Evolutionary conservation across 2,797 vertebrate species (phyloP).

Genomic region (Phaenicophaeus curvirostris): DNA sequence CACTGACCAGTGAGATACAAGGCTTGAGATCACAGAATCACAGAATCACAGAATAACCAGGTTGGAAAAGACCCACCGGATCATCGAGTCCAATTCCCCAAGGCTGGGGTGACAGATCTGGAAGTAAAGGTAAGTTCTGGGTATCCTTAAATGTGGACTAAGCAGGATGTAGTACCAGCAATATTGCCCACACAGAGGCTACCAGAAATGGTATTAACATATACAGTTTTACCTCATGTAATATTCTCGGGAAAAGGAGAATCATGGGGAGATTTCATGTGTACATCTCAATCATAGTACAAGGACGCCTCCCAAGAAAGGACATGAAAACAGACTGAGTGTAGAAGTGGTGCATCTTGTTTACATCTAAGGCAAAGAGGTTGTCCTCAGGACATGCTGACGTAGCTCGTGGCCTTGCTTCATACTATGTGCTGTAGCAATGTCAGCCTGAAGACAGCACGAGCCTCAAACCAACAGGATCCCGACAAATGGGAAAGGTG

Average conservation of each 20-base stretch:
- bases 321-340: neutral
- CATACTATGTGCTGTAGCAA: neutral
- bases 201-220: neutral
- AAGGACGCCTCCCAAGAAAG: neutral
- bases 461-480: neutral
- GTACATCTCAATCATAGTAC: neutral
- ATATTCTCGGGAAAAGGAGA: neutral
- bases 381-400: neutral
- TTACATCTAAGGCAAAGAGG: neutral
- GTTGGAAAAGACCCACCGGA: too few relatives aligned
- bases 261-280: rapidly evolving
- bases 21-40: too few relatives aligned
- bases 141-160: neutral
- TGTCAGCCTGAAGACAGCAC: neutral
- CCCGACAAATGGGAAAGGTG: neutral
- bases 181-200: too few relatives aligned
- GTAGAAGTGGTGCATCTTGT: neutral
- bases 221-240: neutral
- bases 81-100: rapidly evolving
- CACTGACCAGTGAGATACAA: neutral
- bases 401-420: neutral
- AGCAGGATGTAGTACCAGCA: neutral
- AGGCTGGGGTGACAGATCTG: neutral
- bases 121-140: neutral
- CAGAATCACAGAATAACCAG: too few relatives aligned